Evolutionary conservation across 2,113 vertebrate species (phyloP).

Genomic region (Tragulus kanchil): DNA sequence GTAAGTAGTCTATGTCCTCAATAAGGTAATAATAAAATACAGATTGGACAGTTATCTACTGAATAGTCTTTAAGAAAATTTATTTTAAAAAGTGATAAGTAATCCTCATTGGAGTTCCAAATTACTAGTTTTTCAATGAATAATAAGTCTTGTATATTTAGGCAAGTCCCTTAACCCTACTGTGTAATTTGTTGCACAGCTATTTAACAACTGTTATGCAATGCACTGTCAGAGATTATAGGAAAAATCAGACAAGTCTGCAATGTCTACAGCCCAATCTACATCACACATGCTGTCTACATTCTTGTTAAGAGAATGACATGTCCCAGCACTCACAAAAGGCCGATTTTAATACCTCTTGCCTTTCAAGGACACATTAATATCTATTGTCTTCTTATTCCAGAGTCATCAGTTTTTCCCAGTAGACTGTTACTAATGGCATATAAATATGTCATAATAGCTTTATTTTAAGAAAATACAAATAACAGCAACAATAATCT

Average conservation of each 20-base stretch:
- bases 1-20: not conserved
- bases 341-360: not conserved
- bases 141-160: not conserved
- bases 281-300: not conserved
- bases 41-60: not conserved
- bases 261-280: not conserved
- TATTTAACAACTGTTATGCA: not conserved
- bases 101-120: not conserved
- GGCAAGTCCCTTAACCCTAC: not conserved
- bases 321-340: not conserved
- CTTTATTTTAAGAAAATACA: not conserved
- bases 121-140: not conserved
- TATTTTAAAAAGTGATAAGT: not conserved
- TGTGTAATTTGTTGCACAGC: not conserved
- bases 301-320: not conserved
- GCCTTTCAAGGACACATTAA: not conserved
- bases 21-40: not conserved
- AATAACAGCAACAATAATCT: not conserved
- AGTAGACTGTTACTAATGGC: not conserved
- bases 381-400: not conserved
- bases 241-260: not conserved
- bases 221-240: not conserved
- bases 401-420: not conserved
- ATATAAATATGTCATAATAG: not conserved
- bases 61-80: not conserved